Base-by-base conservation (phyloP, 2,113 vertebrate species). In the Nothoprocta pentlandii region DNA sequence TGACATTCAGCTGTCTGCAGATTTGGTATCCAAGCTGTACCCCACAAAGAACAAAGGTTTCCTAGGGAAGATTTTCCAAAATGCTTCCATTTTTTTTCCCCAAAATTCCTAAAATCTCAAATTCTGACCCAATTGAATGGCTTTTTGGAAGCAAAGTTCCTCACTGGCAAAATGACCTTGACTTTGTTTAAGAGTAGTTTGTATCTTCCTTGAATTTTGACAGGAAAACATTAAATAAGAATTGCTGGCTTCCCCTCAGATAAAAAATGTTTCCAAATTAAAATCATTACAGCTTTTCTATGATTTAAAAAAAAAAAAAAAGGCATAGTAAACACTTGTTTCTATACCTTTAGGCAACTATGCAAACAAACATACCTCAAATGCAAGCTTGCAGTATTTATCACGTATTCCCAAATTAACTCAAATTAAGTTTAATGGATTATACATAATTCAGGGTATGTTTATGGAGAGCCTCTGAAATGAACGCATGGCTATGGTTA, bases 71-170 rank as follows among this genome's bases (percentile, higher is more conserved):
- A 68, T 22, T 64, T n/a, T 76, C 51, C 1, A 10, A 49, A 22
- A 22, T 49, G 10, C 22, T 49, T 23, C 49, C 49, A 49, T 22
- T 49, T 49, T 20, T 89, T 84, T 56, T 39, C 8, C 36, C 58
- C 89, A 20, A 69, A 76, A 49, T 51, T 68, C 51, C 70, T 81
- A 34, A 64, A 49, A 12, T 14, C 47, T 82, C 46, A 49, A 4
- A 69, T 19, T 73, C 6, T 51, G 51, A 21, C 3, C 13, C 70
- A n/a, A 77, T 17, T 63, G 59, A 61, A 7, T 9, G 5, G 5
- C 44, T 80, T 85, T 64, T 83, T 91, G 80, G 30, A 84, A 93
- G 86, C 62, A 59, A 93, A 66, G 13, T 10, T 87, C 44, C 30
- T 59, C 46, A 80, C 58, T 70, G 32, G 39, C 46, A 87, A 49